Base-by-base conservation (phyloP, 2,797 vertebrate species). In the Hybognathus amarus region DNA sequence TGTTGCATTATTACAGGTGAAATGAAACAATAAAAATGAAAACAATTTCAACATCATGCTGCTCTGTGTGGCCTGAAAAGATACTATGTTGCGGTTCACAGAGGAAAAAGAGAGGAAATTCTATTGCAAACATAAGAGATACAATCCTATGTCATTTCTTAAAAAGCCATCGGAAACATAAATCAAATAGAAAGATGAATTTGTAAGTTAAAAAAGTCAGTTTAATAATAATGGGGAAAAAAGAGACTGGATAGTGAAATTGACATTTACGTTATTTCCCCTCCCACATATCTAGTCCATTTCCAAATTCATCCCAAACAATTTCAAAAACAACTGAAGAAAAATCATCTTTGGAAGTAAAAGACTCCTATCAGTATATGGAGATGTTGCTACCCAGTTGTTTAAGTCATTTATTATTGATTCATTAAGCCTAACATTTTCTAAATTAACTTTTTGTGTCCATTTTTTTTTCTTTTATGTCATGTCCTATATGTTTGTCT, bases 321-420 rank as follows among this genome's bases (percentile, higher is more conserved):
- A 91, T 85, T 87, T 85, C 78, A 91, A 92, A 20, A 85, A 91
- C 84, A 92, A 91, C 86, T 87, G 88, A 92, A 88, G 82, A 92
- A 91, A 91, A 91, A 88, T 91, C 85, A 93, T 95, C 95, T 96
- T 96, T 96, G 95, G 95, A 95, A 93, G 91, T 91, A 91, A 92
- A 94, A 85, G 75, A 92, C 79, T 83, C 85, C 87, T 94, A 96
- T 94, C 94, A 95, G 95, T 96, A 94, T 94, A 95, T 95, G 95
- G 94, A 96, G 94, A 95, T 92, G 95, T 94, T 91, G 92, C 96
- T 97, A 97, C 93, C 96, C 96, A 96, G 93, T 92, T 90, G 91
- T 92, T 92, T 93, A 88, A 85, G 79, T 85, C n/a, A 59, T 93
- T 93, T 69, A 91, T 92, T 75, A 77, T 66, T 47, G 47, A 77